Conservation (phyloP, 2,113 vertebrate species). For the Rhombomys opimus region DNA sequence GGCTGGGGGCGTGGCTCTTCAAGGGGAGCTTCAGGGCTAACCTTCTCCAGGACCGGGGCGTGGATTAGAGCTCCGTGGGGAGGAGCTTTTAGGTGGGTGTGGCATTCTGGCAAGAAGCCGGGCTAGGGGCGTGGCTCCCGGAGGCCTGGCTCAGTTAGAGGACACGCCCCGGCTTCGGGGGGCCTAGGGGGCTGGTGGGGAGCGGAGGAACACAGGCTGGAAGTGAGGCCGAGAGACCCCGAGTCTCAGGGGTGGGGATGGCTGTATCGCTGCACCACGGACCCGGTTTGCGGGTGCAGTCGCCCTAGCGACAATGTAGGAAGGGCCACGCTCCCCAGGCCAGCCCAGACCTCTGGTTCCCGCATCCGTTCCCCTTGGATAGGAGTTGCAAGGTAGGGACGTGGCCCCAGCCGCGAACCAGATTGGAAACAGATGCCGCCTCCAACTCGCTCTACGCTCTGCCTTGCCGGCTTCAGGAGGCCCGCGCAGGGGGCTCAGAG, state of each 20-base stretch:
- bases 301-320: neutral
- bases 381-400: neutral
- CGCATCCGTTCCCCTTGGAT: no score
- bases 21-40: neutral
- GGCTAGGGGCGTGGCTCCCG: neutral
- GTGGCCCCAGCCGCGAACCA: neutral
- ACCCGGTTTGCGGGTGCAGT: neutral
- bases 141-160: neutral
- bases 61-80: neutral
- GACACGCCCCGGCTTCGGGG: neutral
- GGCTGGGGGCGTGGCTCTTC: neutral
- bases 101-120: neutral
- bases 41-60: neutral
- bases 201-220: neutral
- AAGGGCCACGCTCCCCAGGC: neutral
- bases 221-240: constrained; percentile 27
- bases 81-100: neutral
- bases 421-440: constrained; percentile 80
- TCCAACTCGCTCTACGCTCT: neutral
- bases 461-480: neutral
- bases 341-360: neutral
- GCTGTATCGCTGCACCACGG: neutral
- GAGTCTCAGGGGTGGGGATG: no score
- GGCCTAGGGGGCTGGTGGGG: neutral
- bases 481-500: neutral